phyloP scores from a whole-genome alignment of 2,888 invertebrate genomes.

The Tipula vernalis region DNA sequence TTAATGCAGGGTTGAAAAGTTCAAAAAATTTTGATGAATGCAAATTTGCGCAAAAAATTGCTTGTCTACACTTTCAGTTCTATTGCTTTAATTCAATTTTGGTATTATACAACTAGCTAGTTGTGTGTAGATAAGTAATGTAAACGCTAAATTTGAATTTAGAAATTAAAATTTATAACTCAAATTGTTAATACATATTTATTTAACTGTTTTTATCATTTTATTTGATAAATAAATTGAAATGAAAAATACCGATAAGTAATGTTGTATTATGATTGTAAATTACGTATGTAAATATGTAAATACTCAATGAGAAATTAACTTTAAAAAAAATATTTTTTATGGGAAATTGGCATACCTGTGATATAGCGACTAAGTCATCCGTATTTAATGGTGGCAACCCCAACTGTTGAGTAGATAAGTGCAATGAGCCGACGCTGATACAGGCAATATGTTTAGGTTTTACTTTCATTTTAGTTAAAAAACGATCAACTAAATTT shows the following conservation, averaged over 20 bases:
- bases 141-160: neutral
- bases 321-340: neutral
- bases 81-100: too few species aligned
- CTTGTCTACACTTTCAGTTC: too few species aligned
- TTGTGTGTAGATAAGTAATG: neutral
- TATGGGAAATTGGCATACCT: constrained; percentile 24
- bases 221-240: neutral
- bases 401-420: constrained; percentile 58
- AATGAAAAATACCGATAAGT: neutral
- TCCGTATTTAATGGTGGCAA: constrained; percentile 46
- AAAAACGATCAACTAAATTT: constrained; percentile 67
- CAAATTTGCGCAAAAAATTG: too few species aligned
- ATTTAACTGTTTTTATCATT: neutral
- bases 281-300: neutral
- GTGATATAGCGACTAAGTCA: constrained; percentile 49
- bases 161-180: neutral
- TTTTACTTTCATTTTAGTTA: constrained; percentile 68
- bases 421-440: constrained; percentile 73
- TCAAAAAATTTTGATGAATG: too few species aligned
- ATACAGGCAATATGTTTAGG: constrained; percentile 81
- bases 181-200: neutral
- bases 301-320: neutral
- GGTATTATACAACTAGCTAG: too few species aligned
- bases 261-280: neutral
- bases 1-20: too few species aligned